These are phyloP conservation scores for Parthenolecanium corni DNA, from an alignment of 2,888 invertebrate species.

Conservation along the genomic window DNA sequence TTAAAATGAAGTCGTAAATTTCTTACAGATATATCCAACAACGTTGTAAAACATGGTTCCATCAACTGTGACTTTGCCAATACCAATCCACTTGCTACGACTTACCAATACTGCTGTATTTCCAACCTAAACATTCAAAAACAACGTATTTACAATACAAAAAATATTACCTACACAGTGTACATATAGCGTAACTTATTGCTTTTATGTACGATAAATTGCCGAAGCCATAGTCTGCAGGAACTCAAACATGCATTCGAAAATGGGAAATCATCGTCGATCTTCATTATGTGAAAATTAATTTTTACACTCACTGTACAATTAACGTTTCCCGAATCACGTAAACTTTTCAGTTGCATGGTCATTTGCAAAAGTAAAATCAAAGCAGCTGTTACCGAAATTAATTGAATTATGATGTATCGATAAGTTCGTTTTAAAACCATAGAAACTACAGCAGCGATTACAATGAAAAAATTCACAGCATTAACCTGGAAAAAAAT, in stretches of 20 bases:
- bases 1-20: too few relatives aligned
- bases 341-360: conserved; percentile 83
- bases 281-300: too few relatives aligned
- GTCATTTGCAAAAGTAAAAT: conserved; percentile 86
- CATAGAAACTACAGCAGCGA: conserved; percentile 61
- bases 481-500: conserved; percentile 58
- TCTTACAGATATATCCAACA: conserved; percentile 61
- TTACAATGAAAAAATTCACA: conserved; percentile 67
- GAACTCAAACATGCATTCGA: too few relatives aligned
- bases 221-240: too few relatives aligned
- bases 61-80: conserved; percentile 50
- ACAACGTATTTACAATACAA: too few relatives aligned
- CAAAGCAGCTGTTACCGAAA: conserved; percentile 67
- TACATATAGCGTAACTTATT: too few relatives aligned
- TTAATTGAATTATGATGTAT: conserved; percentile 58
- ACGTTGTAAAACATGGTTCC: conserved; percentile 53
- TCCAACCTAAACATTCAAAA: background rate
- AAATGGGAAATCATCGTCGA: too few relatives aligned
- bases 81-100: conserved; percentile 76
- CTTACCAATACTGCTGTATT: conserved; percentile 39
- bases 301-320: conserved; percentile 64
- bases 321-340: conserved; percentile 61
- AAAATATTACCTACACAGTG: too few relatives aligned
- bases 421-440: conserved; percentile 58
- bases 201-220: too few relatives aligned